phyloP scores from a whole-genome alignment of 2,113 vertebrate genomes.

The Chaetops frenatus region DNA sequence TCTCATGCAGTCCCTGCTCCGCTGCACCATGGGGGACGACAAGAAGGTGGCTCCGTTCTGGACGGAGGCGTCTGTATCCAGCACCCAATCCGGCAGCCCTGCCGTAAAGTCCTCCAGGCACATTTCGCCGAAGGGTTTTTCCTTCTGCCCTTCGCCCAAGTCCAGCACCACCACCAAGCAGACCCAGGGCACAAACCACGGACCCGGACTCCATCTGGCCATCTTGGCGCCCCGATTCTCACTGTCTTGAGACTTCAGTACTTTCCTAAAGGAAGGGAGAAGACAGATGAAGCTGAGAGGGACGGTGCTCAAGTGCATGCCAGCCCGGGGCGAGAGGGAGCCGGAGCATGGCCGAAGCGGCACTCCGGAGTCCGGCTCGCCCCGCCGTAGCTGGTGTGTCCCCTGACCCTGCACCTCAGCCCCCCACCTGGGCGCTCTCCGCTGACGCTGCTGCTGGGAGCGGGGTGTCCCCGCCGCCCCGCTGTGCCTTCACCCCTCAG shows the following conservation, averaged over 20 bases:
- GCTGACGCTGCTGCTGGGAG: constrained; percentile 44
- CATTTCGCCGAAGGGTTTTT: constrained; percentile 31
- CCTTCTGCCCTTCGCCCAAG: neutral
- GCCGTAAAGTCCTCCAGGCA: constrained; percentile 73
- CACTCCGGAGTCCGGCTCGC: accelerated
- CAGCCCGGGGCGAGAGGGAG: neutral
- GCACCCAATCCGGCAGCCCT: constrained; percentile 78
- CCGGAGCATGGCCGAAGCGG: accelerated
- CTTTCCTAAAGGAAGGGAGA: neutral
- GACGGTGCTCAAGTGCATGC: accelerated
- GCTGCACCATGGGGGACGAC: constrained; percentile 65
- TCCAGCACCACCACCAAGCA: neutral
- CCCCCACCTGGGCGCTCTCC: constrained; percentile 1
- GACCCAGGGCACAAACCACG: neutral
- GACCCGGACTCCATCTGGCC: neutral
- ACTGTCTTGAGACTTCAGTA: neutral
- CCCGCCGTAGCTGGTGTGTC: accelerated
- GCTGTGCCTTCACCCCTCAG: neutral
- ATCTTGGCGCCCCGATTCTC: neutral
- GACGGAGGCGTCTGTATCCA: constrained; percentile 84
- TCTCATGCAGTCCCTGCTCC: constrained; percentile 75
- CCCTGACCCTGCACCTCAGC: neutral
- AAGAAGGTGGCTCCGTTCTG: constrained; percentile 85
- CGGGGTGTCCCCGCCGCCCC: neutral
- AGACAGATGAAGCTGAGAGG: neutral